Percentiles rank a stretch among this genome's conserved stretches.
Evolutionary conservation across 2,113 vertebrate genomes (phyloP).

Genomic region (Nothobranchius furzeri): DNA sequence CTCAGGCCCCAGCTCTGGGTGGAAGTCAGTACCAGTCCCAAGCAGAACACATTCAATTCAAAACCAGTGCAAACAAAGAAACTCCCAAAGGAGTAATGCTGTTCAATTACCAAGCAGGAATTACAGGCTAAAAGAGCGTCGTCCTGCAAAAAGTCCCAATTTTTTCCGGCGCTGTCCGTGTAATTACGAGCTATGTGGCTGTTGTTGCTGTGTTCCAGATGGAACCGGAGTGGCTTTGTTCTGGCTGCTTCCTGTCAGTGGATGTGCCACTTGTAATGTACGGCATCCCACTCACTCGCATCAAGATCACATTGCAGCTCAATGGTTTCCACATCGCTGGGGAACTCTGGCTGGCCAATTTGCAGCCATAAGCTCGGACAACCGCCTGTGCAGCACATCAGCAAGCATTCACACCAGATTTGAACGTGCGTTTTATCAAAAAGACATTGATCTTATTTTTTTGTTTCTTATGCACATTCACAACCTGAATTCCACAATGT

Average conservation of each 20-base stretch:
- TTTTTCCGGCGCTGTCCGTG: neutral
- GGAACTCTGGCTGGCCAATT: slow-evolving; percentile 34
- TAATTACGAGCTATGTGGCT: slow-evolving; percentile 23
- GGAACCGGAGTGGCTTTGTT: slow-evolving; percentile 43
- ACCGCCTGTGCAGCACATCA: slow-evolving; percentile 1
- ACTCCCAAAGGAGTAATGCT: slow-evolving; percentile 15
- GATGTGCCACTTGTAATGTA: slow-evolving; percentile 48
- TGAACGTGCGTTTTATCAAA: neutral
- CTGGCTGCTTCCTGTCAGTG: slow-evolving; percentile 45
- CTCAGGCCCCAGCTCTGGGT: slow-evolving; percentile 23
- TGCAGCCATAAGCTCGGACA: slow-evolving; percentile 38
- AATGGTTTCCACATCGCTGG: slow-evolving; percentile 27
- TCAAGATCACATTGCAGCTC: slow-evolving; percentile 11
- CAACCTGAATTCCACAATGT: slow-evolving; percentile 3
- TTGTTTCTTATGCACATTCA: neutral
- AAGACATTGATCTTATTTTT: neutral
- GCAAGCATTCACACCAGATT: neutral
- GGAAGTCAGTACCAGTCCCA: slow-evolving; percentile 28
- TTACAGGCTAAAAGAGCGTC: slow-evolving; percentile 10
- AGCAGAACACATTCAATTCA: slow-evolving; percentile 48
- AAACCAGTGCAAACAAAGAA: slow-evolving; percentile 32
- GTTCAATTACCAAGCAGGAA: slow-evolving; percentile 17
- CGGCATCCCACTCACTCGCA: slow-evolving; percentile 49
- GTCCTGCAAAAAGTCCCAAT: slow-evolving; percentile 1
- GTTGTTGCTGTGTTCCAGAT: slow-evolving; percentile 45